Base-by-base conservation (phyloP, 2,797 vertebrate genomes). In the Malurus leucopterus region DNA sequence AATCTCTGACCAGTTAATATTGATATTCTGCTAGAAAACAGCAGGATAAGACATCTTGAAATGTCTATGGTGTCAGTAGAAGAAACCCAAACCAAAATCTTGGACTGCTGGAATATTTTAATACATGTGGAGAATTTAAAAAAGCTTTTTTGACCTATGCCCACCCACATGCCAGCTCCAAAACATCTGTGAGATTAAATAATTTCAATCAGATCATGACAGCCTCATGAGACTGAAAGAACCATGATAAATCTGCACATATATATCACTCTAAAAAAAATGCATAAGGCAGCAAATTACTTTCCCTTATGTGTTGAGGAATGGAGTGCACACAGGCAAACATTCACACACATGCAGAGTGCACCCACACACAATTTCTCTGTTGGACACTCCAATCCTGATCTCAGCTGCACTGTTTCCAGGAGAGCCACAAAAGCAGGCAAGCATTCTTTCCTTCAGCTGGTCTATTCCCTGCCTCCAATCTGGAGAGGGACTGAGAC, bases 51-150 rank as follows among this genome's bases (percentile, higher is more conserved):
- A 50, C 75, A 27, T 18, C 16, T 23, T 68, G 49, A 61, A 19
- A 58, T 17, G 13, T 14, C 41, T 51, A 13, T 1, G 0, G 2
- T 8, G 8, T 14, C 1, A 1, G 38, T 19, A 63, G 86, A 73
- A 51, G 32, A 75, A 30, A 26, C 6, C 7, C 9, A 43, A 47
- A 47, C 5, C 6, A 72, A 89, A 76, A 62, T 13, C 19, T 26
- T 58, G 1, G 2, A 18, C 41, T 69, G 44, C 6, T 53, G 73
- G 21, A 71, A 34, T 27, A 54, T 41, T 44, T 62, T 57, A 78
- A 68, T 38, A 38, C 32, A 16, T 2, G 3, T 8, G 3, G 12
- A 44, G 40, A 21, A 47, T 41, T 76, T 34, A 8, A 24, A 64
- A 89, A 57, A 46, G 7, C 20, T 46, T 64, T 84, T 72, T 70